Conservation (phyloP, 2,888 invertebrate species). For the Gymnoscelis rufifasciata region DNA sequence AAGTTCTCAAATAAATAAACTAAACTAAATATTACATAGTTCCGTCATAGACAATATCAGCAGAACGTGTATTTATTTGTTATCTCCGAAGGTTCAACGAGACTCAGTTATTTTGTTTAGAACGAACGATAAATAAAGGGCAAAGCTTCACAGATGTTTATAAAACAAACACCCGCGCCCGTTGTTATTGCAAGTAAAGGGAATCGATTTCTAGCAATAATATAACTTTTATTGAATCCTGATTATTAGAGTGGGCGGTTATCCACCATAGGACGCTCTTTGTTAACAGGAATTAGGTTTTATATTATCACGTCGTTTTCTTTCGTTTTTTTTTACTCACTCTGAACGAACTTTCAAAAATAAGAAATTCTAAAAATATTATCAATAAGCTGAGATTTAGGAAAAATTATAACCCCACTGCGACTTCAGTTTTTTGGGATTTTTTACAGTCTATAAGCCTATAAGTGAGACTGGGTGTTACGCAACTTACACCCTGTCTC, state of each 20-base stretch:
- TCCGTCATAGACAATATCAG: not conserved
- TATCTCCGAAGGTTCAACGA: slow-evolving; percentile 10
- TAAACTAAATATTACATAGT: no score
- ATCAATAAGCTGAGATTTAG: no score
- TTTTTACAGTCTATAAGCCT: no score
- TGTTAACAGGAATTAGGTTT: not conserved
- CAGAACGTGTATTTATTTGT: not conserved
- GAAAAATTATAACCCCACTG: no score
- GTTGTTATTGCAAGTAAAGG: slow-evolving; percentile 47
- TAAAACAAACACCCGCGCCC: slow-evolving; percentile 46
- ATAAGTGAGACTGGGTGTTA: no score
- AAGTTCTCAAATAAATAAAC: no score
- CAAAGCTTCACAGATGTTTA: slow-evolving; percentile 45
- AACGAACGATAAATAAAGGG: slow-evolving; percentile 45
- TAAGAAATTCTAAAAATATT: no score
- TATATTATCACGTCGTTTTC: no score
- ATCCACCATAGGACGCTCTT: not conserved
- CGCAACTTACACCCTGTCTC: no score
- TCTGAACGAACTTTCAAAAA: no score
- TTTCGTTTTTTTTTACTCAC: no score
- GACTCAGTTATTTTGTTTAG: slow-evolving; percentile 42
- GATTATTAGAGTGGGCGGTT: slow-evolving; percentile 12
- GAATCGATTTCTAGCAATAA: slow-evolving; percentile 32
- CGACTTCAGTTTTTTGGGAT: no score
- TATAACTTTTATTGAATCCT: slow-evolving; percentile 27